Evolutionary conservation across 2,888 invertebrate species (phyloP).

Genomic region (Iselma pallidipennis): DNA sequence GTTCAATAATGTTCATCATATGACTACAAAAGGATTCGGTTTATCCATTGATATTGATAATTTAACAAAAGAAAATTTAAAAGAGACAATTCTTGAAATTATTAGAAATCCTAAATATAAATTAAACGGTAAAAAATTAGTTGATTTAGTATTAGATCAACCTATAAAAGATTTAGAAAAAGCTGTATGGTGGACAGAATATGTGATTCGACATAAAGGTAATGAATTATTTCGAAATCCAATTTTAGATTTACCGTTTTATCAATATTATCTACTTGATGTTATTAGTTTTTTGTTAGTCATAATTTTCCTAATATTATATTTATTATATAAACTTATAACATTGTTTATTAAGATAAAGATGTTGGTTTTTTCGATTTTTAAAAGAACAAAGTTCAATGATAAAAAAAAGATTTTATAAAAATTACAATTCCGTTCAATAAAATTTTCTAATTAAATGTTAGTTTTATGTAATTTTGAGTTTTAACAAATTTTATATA

Average conservation of each 20-base stretch:
- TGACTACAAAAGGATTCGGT: constrained; percentile 34
- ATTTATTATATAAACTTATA: no score
- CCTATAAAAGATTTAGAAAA: constrained; percentile 52
- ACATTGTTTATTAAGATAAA: constrained; percentile 4
- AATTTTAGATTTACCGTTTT: constrained; percentile 50
- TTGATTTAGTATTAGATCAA: constrained; percentile 49
- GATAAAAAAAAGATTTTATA: no score
- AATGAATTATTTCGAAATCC: constrained; percentile 55
- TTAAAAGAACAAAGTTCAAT: no score
- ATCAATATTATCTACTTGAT: constrained; percentile 55
- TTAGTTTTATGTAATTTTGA: no score
- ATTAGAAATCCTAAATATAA: constrained; percentile 15
- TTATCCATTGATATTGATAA: constrained; percentile 34
- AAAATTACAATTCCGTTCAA: no score
- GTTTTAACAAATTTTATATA: no score
- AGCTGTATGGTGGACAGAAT: constrained; percentile 61
- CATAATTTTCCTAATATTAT: no score
- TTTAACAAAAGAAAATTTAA: constrained; percentile 34
- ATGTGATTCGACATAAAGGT: constrained; percentile 56
- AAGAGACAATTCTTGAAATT: constrained; percentile 18
- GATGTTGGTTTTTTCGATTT: no score
- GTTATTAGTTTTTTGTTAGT: constrained; percentile 22
- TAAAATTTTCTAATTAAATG: no score
- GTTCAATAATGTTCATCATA: constrained; percentile 32
- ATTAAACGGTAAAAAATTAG: constrained; percentile 30